These are phyloP conservation scores for Tychaedon coryphoeus DNA, from an alignment of 2,113 vertebrate genomes.

Conservation along the genomic window DNA sequence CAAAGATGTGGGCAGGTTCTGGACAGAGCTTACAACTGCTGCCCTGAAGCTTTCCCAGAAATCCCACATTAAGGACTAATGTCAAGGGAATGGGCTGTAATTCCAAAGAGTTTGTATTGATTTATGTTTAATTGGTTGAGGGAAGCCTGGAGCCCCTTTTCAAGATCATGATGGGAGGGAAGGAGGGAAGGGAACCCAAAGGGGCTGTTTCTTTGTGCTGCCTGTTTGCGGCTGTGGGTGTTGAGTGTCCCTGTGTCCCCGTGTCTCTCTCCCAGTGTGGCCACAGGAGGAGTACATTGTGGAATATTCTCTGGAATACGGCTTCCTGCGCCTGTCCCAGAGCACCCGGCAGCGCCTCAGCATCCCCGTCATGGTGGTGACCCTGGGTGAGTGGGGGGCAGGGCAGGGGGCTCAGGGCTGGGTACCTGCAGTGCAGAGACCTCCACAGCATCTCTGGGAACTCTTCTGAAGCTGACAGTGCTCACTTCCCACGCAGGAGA, in stretches of 20 bases:
- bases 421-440: neutral
- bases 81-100: neutral
- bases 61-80: neutral
- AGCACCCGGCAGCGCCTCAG: slow-evolving; percentile 91
- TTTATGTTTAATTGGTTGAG: neutral
- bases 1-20: neutral
- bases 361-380: slow-evolving; percentile 98
- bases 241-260: neutral
- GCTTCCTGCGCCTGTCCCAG: slow-evolving; percentile 94
- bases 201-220: neutral
- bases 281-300: slow-evolving; percentile 97
- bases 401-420: neutral
- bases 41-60: neutral
- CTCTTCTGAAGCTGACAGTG: neutral
- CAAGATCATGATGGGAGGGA: neutral
- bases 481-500: neutral
- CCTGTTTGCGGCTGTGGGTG: neutral
- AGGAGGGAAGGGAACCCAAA: neutral
- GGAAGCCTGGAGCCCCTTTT: neutral
- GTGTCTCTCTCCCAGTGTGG: slow-evolving; percentile 78
- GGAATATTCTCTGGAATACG: slow-evolving; percentile 95
- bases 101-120: neutral
- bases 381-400: slow-evolving; percentile 81
- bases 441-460: neutral
- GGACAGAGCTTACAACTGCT: neutral